Conservation (phyloP, 2,113 vertebrate genomes). For the Solenodon paradoxus region DNA sequence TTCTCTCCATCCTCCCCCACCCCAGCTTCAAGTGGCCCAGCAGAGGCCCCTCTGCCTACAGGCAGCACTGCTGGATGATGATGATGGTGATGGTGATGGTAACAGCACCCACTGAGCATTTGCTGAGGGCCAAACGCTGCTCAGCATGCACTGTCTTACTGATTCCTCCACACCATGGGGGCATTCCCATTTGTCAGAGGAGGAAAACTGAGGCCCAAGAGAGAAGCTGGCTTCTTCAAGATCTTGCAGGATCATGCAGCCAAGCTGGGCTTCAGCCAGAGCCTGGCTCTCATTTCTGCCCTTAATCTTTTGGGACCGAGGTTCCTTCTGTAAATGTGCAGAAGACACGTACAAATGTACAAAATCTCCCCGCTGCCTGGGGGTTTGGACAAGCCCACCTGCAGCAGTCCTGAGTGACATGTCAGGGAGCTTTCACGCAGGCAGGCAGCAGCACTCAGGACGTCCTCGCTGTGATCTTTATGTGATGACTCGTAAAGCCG, state of each 20-base stretch:
- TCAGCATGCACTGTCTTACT: fast-evolving
- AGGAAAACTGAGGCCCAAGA: not conserved
- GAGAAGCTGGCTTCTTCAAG: not conserved
- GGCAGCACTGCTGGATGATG: fast-evolving
- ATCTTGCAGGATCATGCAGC: not conserved
- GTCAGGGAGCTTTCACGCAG: fast-evolving
- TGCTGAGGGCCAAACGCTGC: fast-evolving
- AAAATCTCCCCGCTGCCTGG: no score
- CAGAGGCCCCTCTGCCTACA: not conserved
- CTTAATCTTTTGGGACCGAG: not conserved
- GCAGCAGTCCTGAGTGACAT: fast-evolving
- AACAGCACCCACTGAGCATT: fast-evolving
- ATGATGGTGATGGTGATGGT: not conserved
- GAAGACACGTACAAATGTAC: no score
- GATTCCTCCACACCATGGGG: not conserved
- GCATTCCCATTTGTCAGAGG: not conserved
- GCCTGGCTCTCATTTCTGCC: not conserved
- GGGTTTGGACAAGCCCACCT: not conserved
- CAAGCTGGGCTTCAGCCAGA: not conserved
- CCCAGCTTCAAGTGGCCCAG: not conserved
- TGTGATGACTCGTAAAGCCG: not conserved
- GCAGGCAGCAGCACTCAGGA: no score
- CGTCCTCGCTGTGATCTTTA: no score
- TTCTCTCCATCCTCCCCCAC: no score
- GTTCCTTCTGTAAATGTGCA: not conserved